These are phyloP conservation scores for Chrysochloris asiatica DNA, from an alignment of 2,113 vertebrate species.

Conservation along the genomic window DNA sequence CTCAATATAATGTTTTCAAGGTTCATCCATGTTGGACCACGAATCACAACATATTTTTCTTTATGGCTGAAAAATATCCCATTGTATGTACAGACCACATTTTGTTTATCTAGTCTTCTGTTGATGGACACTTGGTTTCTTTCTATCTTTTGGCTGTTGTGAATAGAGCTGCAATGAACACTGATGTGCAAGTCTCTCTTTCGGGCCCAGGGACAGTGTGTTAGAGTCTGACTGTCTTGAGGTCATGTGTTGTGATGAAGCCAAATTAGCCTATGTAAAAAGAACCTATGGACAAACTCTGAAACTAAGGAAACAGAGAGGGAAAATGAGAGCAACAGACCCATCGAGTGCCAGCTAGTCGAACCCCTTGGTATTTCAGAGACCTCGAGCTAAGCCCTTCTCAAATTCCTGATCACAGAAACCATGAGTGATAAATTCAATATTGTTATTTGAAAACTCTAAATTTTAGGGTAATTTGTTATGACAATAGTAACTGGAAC, in stretches of 20 bases:
- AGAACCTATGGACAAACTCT: not conserved
- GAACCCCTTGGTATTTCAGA: not conserved
- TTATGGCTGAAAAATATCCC: not conserved
- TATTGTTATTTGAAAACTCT: not conserved
- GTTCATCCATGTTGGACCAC: not conserved
- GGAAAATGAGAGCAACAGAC: too few species aligned
- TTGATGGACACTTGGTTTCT: not conserved
- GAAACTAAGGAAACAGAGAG: not conserved
- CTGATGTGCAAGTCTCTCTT: not conserved
- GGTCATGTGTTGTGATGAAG: not conserved
- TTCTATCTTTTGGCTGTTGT: not conserved
- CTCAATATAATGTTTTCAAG: too few species aligned
- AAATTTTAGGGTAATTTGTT: not conserved
- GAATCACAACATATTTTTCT: not conserved
- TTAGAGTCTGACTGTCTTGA: not conserved
- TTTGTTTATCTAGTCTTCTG: not conserved
- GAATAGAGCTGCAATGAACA: not conserved
- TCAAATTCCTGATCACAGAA: not conserved
- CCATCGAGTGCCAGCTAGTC: not conserved
- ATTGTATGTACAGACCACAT: not conserved
- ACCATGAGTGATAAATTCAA: not conserved
- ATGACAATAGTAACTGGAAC: not conserved
- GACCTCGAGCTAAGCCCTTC: not conserved
- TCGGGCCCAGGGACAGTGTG: not conserved
- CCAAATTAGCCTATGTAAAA: not conserved